These are phyloP conservation scores for Cynocephalus volans DNA, from an alignment of 2,113 vertebrate species.

Conservation along the genomic window DNA sequence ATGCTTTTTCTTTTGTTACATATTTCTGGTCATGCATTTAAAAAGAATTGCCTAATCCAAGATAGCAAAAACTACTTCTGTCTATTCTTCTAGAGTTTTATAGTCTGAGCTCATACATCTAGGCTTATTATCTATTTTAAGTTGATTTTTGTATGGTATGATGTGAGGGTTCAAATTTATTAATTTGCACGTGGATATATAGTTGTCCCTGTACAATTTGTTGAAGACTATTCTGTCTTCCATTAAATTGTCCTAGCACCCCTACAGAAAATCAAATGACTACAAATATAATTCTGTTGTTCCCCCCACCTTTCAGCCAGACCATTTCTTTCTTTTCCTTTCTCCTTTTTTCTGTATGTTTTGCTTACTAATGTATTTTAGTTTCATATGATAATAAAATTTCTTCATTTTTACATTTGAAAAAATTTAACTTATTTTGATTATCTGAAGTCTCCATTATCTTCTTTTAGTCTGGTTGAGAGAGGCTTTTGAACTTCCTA, in stretches of 20 bases:
- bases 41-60: background rate
- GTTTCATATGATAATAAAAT: no score
- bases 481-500: background rate
- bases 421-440: background rate
- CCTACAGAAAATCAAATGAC: background rate
- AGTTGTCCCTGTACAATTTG: background rate
- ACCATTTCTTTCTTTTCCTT: no score
- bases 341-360: no score
- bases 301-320: no score
- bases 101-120: background rate
- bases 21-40: background rate
- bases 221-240: background rate
- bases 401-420: background rate
- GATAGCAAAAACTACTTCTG: background rate
- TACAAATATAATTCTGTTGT: background rate
- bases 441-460: background rate
- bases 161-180: background rate
- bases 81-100: background rate
- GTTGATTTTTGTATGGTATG: background rate
- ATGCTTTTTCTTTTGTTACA: background rate
- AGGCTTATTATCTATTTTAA: background rate
- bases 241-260: background rate
- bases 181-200: background rate
- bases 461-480: background rate
- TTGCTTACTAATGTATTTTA: no score